Base-by-base conservation (phyloP, 2,888 invertebrate species). In the Heliothis peltigera region DNA sequence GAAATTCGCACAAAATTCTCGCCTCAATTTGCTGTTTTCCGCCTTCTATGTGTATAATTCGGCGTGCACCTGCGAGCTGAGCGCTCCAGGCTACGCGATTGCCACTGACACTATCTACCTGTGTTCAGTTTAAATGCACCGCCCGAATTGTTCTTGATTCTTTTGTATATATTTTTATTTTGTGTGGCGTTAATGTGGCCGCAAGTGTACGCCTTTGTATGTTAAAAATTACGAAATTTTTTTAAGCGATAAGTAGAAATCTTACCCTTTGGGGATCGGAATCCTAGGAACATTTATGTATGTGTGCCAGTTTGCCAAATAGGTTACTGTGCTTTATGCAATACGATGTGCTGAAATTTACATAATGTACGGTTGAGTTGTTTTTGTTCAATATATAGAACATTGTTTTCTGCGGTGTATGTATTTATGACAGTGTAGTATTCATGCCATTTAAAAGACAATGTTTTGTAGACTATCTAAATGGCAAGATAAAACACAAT, bases 61-160 rank as follows among this genome's bases (percentile, higher is more conserved):
- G 74, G 81, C 76, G 75, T 81, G 80, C 85, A 86, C 84, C 83
- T 85, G 84, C 72, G 77, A 77, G 75, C 56, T 64, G 80, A 72
- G 56, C 58, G 82, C 89, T 82, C 78, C 75, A 59, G 86, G 89
- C 87, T 62, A 80, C 75, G 66, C 86, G 85, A 86, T 88, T 89
- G 88, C 83, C 77, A 81, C 82, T 89, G 91, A 91, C 91, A 87
- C 85, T 91, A 92, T 92, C 91, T 85, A 84, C 83, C 85, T 83
- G 82, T 79, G 80, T 77, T 79, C 86, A 80, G 80, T 88, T 88
- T 87, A 88, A 89, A 88, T 89, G 87, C 87, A 87, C 83, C 77
- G 28, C 63, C 69, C 70, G 81, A 83, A 88, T 85, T 85, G 81
- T 83, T 84, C 85, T 84, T 85, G 84, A 84, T 85, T 79, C 79